phyloP scores from a whole-genome alignment of 2,888 invertebrate genomes.

The Heliconius erato region DNA sequence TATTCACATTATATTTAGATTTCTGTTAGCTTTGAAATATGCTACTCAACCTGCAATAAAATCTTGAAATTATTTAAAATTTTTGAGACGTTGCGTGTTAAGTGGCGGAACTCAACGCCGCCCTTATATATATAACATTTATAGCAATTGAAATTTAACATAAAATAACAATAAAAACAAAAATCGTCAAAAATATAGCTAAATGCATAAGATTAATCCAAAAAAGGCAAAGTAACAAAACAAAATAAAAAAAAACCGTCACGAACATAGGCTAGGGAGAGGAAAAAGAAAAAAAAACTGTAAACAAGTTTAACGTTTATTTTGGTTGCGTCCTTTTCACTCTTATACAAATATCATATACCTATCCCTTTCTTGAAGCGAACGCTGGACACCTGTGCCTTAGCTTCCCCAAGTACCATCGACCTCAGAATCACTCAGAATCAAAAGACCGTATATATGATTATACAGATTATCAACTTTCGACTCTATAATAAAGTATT shows the following conservation, averaged over 20 bases:
- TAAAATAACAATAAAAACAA: conserved; percentile 47
- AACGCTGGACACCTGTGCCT: conserved; percentile 86
- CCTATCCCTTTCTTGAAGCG: conserved; percentile 72
- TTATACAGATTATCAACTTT: conserved; percentile 59
- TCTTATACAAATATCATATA: conserved; percentile 58
- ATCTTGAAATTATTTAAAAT: neutral
- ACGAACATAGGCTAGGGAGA: conserved; percentile 86
- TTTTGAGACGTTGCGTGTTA: neutral
- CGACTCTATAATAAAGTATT: conserved; percentile 54
- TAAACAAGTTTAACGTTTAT: conserved; percentile 86
- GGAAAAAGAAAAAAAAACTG: conserved; percentile 79
- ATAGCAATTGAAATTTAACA: neutral
- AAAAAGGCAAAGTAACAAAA: conserved; percentile 80
- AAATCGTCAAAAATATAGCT: conserved; percentile 78
- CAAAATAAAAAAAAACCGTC: conserved; percentile 80
- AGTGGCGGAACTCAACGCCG: neutral
- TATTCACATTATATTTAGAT: too few species aligned
- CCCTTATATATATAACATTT: neutral
- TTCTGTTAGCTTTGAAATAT: too few species aligned
- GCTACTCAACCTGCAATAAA: too few species aligned
- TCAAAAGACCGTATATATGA: conserved; percentile 67
- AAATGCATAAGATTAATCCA: conserved; percentile 83
- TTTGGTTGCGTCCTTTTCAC: conserved; percentile 80
- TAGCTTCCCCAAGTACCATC: conserved; percentile 86
- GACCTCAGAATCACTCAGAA: conserved; percentile 75